Evolutionary conservation across 2,113 vertebrate genomes (phyloP).

Genomic region (Leucopsar rothschildi): DNA sequence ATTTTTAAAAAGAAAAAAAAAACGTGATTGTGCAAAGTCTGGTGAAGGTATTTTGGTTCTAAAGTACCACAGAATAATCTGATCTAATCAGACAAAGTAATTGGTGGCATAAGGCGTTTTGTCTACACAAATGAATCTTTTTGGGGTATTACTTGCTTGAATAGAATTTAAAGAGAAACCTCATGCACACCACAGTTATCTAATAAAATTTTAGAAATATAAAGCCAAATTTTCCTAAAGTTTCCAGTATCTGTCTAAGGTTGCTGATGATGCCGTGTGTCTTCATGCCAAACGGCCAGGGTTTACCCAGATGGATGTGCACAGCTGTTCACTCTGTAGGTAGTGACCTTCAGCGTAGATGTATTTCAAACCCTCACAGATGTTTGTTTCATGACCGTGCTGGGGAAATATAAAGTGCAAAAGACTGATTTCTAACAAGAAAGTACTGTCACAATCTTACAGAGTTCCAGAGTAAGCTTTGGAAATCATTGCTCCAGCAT

Average conservation of each 20-base stretch:
- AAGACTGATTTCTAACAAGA: not conserved
- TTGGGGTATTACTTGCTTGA: not conserved
- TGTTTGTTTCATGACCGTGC: not conserved
- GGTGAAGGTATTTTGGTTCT: not conserved
- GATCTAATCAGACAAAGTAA: not conserved
- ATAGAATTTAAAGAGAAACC: not conserved
- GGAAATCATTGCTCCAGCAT: not conserved
- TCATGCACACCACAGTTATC: not conserved
- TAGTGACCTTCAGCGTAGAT: not conserved
- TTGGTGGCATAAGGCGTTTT: not conserved
- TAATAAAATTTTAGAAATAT: not conserved
- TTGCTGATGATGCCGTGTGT: not conserved
- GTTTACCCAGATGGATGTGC: not conserved
- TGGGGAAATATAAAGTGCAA: not conserved
- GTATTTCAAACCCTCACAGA: not conserved
- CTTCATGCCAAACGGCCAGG: not conserved
- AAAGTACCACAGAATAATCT: not conserved
- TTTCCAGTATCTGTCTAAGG: rapidly evolving
- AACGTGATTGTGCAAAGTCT: not conserved
- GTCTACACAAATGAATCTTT: not conserved
- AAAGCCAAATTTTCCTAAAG: not conserved
- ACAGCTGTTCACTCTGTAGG: not conserved
- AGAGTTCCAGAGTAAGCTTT: not conserved
- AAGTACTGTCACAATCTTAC: not conserved
- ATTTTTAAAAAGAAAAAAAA: not conserved